Evolutionary conservation across 2,888 invertebrate genomes (phyloP), one percentile per base, ranked within the genome.

Genomic region (Drosophila peninsularis): DNA sequence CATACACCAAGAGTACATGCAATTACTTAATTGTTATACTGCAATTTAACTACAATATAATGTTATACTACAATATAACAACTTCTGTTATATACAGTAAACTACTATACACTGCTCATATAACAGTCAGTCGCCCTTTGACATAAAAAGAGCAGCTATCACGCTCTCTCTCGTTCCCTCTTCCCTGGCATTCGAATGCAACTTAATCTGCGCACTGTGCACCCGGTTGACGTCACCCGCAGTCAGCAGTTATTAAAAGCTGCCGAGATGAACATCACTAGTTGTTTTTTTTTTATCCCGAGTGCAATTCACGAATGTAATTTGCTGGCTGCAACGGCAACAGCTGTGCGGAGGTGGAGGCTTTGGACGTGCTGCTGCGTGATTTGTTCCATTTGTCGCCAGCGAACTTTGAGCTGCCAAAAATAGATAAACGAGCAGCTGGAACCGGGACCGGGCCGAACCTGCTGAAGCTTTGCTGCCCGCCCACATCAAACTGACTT

Each of bases 131-230:
- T 24, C 17, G 14, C 52, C 49, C 27, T 47, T 30, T 47, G 47
- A 30, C 47, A 47, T 17, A 17, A 17, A 47, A 17, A 30, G 47
- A 30, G 30, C 47, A 47, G 13, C 1, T 6, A 13, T 30, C 30
- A 6, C 24, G 19, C 13, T 47, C 57, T 57, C 58, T 17, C n/a
- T 32, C 32, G 2, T 4, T 30, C 27, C 7, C 27, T 30, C 27
- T 41, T 57, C 41, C 56, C 58, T 68, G 68, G 61, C 78, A 75
- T 63, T 82, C 60, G 49, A 67, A 73, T 76, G 78, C 73, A 78
- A 68, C 67, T 62, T 67, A 74, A 73, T 62, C 52, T 52, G 44
- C 19, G 6, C n/a, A 30, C 45, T 36, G 30, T 47, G 63, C 34
- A 44, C 14, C 21, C 39, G 52, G 24, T 44, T 37, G 60, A 49